Evolutionary conservation across 2,888 invertebrate species (phyloP).

Genomic region (Leucania comma): DNA sequence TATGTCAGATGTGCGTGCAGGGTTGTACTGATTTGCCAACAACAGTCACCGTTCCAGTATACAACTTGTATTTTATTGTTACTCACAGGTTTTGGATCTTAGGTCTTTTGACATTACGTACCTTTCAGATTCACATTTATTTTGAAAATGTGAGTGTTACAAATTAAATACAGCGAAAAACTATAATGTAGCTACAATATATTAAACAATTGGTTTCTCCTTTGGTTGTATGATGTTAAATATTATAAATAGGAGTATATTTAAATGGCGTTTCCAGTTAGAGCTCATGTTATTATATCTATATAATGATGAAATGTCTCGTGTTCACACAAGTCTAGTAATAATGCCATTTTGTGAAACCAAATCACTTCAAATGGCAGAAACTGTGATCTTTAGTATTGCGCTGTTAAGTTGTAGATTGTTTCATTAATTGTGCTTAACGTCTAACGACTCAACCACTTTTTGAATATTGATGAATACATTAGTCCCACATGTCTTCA

Average conservation of each 20-base stretch:
- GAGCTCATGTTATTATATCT: conserved; percentile 71
- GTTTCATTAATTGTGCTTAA: conserved; percentile 53
- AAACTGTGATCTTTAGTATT: conserved; percentile 82
- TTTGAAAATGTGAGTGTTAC: conserved; percentile 68
- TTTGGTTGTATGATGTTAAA: conserved; percentile 80
- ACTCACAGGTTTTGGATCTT: conserved; percentile 83
- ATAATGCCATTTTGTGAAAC: conserved; percentile 71
- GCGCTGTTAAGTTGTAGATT: conserved; percentile 75
- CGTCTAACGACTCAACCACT: conserved; percentile 37
- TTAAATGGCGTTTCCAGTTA: conserved; percentile 72
- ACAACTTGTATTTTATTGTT: conserved; percentile 79
- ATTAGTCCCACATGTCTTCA: conserved; percentile 32
- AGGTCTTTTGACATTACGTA: conserved; percentile 85
- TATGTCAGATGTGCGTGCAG: conserved; percentile 70
- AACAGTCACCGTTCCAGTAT: conserved; percentile 77
- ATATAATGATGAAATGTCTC: conserved; percentile 69
- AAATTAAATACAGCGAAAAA: conserved; percentile 77
- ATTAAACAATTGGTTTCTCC: conserved; percentile 68
- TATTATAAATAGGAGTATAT: conserved; percentile 70
- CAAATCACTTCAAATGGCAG: conserved; percentile 74
- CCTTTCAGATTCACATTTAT: conserved; percentile 78
- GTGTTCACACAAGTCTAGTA: conserved; percentile 71
- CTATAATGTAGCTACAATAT: conserved; percentile 63
- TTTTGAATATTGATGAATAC: conserved; percentile 31
- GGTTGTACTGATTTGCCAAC: conserved; percentile 63